phyloP scores from a whole-genome alignment of 2,113 vertebrate genomes.

The Ahaetulla prasina region DNA sequence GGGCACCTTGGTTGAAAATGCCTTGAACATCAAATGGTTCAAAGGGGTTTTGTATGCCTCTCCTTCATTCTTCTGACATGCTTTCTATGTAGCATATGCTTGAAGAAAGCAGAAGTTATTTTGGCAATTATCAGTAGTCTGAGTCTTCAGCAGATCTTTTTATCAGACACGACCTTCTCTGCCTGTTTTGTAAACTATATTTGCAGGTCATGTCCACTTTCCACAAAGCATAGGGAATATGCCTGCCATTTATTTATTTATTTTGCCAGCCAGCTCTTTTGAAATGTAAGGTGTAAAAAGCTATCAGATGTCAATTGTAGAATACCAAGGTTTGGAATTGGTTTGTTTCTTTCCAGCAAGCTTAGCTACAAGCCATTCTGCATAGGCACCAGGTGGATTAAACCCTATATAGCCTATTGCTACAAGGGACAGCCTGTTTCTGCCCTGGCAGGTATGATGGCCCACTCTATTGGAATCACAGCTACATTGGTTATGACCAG shows the following conservation, averaged over 20 bases:
- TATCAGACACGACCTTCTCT: background rate
- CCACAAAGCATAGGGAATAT: background rate
- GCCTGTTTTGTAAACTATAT: background rate
- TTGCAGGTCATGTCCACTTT: too few relatives aligned
- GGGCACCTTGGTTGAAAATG: background rate
- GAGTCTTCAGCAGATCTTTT: background rate
- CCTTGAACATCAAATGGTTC: background rate
- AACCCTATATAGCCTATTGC: background rate
- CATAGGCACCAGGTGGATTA: background rate
- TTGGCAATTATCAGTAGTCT: background rate
- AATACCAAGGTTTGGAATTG: background rate
- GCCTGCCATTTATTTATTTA: background rate
- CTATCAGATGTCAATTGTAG: background rate
- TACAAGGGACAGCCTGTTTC: background rate
- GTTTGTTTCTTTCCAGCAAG: background rate
- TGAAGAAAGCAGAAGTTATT: background rate
- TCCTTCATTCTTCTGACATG: background rate
- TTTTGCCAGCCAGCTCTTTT: background rate
- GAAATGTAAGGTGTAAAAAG: background rate
- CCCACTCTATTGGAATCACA: background rate
- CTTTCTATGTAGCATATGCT: background rate
- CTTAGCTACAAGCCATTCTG: background rate
- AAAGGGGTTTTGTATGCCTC: background rate
- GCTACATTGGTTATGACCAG: background rate
- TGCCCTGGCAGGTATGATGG: background rate